Evolutionary conservation across 2,888 invertebrate species (phyloP), one percentile per base, ranked within the genome.

Genomic region (Auanema sp.): DNA sequence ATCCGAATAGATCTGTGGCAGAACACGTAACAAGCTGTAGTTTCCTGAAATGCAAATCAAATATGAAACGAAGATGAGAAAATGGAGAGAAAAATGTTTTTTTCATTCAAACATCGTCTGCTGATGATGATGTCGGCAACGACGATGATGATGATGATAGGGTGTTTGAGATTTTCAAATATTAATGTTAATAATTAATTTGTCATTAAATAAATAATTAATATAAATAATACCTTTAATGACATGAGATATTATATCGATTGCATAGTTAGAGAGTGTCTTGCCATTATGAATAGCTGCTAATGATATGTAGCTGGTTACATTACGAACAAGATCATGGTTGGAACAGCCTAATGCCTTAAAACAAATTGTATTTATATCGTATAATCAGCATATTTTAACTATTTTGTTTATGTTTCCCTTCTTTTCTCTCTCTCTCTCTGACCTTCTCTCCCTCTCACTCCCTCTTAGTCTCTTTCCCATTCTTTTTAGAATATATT

Each of bases 211-310:
- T 33, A 33, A 5, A 33, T 33, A 33, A 33, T 33, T 33, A 33
- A 33, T 8, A 33, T 33, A 33, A 5, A 33, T 33, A 33, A 71
- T 81, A 90, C 91, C 91, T 80, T 91, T 89, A 84, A 93, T 89
- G 67, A 94, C 91, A 69, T 92, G 92, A 84, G 91, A 91, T 87
- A 94, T 91, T 62, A 94, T 92, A 6, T 91, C 90, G 75, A 92
- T 90, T 58, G 93, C 91, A 84, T 93, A 92, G 12, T 91, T 90
- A 76, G 92, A 91, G 47, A 95, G 86, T 69, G 93, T 86, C 68
- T 90, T 89, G 2, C 92, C 91, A 85, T 93, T 92, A 83, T 93
- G 92, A 66, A 92, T 92, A 58, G 93, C 93, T 14, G 93, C 93
- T 72, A 95, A 86, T 0, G 93, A 93, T 57, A 95, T 88, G 85